These are phyloP conservation scores for Ginglymostoma cirratum DNA, from an alignment of 2,113 vertebrate genomes.

Conservation along the genomic window DNA sequence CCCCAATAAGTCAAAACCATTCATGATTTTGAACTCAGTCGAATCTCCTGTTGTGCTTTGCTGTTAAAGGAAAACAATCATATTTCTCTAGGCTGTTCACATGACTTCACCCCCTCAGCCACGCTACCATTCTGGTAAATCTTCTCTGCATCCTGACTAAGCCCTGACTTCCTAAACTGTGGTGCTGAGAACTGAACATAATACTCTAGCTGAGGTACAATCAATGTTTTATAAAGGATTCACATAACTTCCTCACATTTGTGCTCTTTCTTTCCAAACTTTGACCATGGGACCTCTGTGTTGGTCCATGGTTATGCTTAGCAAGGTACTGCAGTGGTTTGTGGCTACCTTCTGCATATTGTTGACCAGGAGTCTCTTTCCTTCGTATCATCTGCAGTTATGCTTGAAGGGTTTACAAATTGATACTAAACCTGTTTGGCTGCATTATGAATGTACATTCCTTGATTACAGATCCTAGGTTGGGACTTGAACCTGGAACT, in stretches of 20 bases:
- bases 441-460: no score
- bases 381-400: no score
- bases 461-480: no score
- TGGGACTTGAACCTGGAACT: no score
- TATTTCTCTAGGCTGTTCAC: not conserved
- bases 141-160: not conserved
- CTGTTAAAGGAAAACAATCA: not conserved
- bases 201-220: not conserved
- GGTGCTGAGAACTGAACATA: not conserved
- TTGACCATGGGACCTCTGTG: no score
- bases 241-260: not conserved
- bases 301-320: no score
- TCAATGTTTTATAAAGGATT: not conserved
- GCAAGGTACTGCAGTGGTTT: no score
- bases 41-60: not conserved
- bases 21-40: not conserved
- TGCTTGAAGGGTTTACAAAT: no score
- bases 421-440: no score
- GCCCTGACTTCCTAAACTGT: not conserved
- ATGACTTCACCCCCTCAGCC: not conserved
- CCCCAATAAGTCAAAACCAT: not conserved
- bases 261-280: not conserved
- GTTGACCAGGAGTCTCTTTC: no score
- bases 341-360: no score
- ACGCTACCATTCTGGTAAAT: not conserved